phyloP scores from a whole-genome alignment of 2,113 vertebrate species.

The Sebastes schlegelii region DNA sequence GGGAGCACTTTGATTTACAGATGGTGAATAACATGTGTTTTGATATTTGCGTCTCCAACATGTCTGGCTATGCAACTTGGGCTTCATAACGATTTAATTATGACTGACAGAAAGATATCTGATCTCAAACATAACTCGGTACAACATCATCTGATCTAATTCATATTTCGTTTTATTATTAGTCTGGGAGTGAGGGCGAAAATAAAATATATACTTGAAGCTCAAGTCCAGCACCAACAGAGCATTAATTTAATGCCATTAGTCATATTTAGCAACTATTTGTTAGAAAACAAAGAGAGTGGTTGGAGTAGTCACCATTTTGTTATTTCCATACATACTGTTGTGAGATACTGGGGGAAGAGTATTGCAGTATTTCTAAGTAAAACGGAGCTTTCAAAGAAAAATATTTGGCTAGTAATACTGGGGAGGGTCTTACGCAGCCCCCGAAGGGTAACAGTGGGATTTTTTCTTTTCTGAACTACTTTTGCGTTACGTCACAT shows the following conservation, averaged over 20 bases:
- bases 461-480: background rate
- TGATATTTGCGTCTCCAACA: background rate
- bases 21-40: background rate
- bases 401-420: background rate
- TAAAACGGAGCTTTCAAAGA: background rate
- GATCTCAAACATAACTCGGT: background rate
- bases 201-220: background rate
- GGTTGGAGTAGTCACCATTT: background rate
- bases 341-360: background rate
- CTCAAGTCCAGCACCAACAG: background rate
- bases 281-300: background rate
- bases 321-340: background rate
- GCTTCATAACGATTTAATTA: background rate
- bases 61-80: background rate
- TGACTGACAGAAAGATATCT: background rate
- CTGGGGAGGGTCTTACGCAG: background rate
- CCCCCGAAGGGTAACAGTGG: too few relatives aligned
- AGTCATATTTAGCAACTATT: background rate
- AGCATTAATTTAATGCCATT: too few relatives aligned
- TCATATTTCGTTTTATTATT: background rate
- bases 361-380: background rate
- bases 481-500: background rate
- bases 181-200: background rate
- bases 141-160: background rate
- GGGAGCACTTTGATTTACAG: background rate